Base-by-base conservation (phyloP, 2,797 vertebrate species). In the Falco columbarius region DNA sequence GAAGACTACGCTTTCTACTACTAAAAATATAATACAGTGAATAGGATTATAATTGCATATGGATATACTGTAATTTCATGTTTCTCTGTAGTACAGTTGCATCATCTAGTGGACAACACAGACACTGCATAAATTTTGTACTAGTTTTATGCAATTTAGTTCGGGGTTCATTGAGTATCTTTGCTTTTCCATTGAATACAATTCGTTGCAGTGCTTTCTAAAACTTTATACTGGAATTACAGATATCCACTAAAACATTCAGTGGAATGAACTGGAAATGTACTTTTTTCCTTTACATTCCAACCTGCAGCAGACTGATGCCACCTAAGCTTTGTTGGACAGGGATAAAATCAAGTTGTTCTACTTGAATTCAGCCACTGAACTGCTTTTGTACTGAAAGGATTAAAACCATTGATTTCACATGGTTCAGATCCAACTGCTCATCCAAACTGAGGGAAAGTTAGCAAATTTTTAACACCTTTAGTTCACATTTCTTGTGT, bases 51-150 rank as follows among this genome's bases (percentile, higher is more conserved):
- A 51, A 49, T 1, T 30, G 26, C 34, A 14, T n/a, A 42, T 34
- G 56, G 34, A 20, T 32, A 27, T 7, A 22, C 32, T 8, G 59
- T 13, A 54, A 62, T 58, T 75, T 79, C 83, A 47, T 17, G 9
- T 51, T 71, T 79, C 86, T 86, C 36, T 55, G 49, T 59, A 85
- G 95, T 95, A 52, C 90, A 93, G 91, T 76, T 88, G 88, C 95
- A 84, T 47, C 97, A 95, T 87, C 95, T 95, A 97, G 96, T 94
- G 97, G 96, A 32, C 76, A 93, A 29, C 42, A 46, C 30, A 32
- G 86, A 83, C 83, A 92, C 36, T 96, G 73, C 94, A 80, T 8
- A 27, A 24, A 8, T 13, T 88, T 73, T 15, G 29, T 7, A 22
- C 26, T 40, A 38, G 16, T 29, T 85, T 90, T 18, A 89, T 17